Evolutionary conservation across 1,140 invertebrate genomes (phyloP).

Genomic region (Capitella teleta): DNA sequence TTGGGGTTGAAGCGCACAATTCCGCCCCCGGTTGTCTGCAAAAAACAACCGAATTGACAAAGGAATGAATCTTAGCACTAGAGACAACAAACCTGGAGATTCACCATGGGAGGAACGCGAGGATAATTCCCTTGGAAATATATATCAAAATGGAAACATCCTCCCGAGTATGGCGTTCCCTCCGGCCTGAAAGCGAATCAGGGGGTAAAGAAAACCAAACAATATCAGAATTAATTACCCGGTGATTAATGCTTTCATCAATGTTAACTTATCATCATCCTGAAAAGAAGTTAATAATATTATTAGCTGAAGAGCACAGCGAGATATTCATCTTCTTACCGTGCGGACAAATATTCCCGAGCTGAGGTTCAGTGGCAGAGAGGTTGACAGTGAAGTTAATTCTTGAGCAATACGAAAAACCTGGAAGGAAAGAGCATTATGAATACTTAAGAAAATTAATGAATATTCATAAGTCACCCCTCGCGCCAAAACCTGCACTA

Average conservation of each 20-base stretch:
- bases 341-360: slow-evolving; percentile 15
- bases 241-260: slow-evolving; percentile 15
- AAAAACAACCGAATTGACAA: not conserved
- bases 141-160: slow-evolving; percentile 33
- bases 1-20: slow-evolving; percentile 20
- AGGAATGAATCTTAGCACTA: too few relatives aligned
- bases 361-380: slow-evolving; percentile 15
- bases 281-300: too few relatives aligned
- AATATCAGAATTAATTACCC: slow-evolving; percentile 11
- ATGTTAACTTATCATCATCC: slow-evolving; percentile 17
- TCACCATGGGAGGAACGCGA: slow-evolving; percentile 24
- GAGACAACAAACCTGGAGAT: slow-evolving; percentile 15
- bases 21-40: slow-evolving; percentile 15
- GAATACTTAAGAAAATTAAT: too few relatives aligned
- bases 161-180: slow-evolving; percentile 31
- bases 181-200: slow-evolving; percentile 18
- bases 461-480: slow-evolving; percentile 6
- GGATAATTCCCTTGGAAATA: slow-evolving; percentile 29
- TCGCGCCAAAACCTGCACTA: too few relatives aligned
- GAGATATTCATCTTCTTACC: too few relatives aligned
- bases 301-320: too few relatives aligned
- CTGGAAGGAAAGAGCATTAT: slow-evolving; percentile 7
- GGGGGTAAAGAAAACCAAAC: not conserved
- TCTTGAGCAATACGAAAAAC: slow-evolving; percentile 17
- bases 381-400: slow-evolving; percentile 13